Evolutionary conservation across 2,113 vertebrate species (phyloP).

Genomic region (Synodontis membranacea): DNA sequence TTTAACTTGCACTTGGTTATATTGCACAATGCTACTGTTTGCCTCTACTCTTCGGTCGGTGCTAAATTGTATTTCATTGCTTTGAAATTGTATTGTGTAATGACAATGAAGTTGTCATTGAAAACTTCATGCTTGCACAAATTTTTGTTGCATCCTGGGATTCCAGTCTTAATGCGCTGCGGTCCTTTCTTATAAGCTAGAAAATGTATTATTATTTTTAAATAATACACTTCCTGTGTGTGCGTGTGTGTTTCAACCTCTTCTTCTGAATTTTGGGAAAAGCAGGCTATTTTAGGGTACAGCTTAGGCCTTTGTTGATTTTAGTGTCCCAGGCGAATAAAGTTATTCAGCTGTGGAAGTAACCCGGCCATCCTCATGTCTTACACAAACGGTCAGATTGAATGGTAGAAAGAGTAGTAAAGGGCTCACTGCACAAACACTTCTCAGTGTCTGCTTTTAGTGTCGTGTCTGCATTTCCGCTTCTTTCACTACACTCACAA

Average conservation of each 20-base stretch:
- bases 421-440: background rate
- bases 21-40: too few species aligned
- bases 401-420: background rate
- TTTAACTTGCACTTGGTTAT: too few species aligned
- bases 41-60: too few species aligned
- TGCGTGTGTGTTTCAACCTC: background rate
- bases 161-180: too few species aligned
- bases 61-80: too few species aligned
- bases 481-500: background rate
- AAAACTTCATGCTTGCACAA: too few species aligned
- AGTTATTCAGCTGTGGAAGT: background rate
- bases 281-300: background rate
- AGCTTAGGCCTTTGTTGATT: constrained; percentile 2
- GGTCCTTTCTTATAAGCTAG: too few species aligned
- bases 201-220: too few species aligned
- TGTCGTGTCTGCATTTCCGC: background rate
- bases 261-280: background rate
- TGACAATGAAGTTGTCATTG: too few species aligned
- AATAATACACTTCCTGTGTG: background rate
- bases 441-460: background rate
- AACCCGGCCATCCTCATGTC: background rate
- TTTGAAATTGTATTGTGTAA: too few species aligned
- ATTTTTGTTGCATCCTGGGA: too few species aligned
- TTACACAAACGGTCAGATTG: background rate
- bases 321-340: constrained; percentile 13